Evolutionary conservation across 1,140 invertebrate genomes (phyloP), one percentile per base, ranked within the genome.

Genomic region (Drosophila bipectinata): DNA sequence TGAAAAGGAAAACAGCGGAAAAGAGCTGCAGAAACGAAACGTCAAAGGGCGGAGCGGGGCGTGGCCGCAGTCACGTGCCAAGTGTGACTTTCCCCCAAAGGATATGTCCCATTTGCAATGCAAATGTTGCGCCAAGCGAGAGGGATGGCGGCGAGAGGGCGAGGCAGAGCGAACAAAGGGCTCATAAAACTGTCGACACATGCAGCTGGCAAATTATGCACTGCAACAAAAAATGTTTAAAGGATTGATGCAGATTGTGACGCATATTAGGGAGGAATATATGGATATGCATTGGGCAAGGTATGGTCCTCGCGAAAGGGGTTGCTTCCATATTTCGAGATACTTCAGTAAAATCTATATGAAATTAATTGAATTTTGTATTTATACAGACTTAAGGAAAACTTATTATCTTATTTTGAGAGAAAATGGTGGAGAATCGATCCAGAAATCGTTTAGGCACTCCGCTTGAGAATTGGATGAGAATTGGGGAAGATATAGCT

Each of bases 51-150:
- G 47, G 32, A 1, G 1, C 30, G 56, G 12, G 56, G 44, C 55
- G 55, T 58, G 41, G 26, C 15, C 26, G 28, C 12, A 34, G 69
- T 79, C 77, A 74, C 58, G 77, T 79, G 52, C 49, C 75, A 54
- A 68, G 79, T 77, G 79, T 81, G 79, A 74, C 79, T 83, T 83
- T 67, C 52, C 61, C 44, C 72, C 53, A 77, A 80, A 85, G 81
- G 77, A 80, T 80, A 77, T 75, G 74, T 68, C 48, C 61, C 69
- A 87, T 85, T 85, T 85, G 82, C 82, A 85, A 72, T 85, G 82
- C 82, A 85, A 85, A 85, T 85, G 68, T 52, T 59, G 56, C 55
- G 61, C 37, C 56, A 64, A 74, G 72, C 61, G 52, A 74, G 56
- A 49, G 59, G 24, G 24, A 39, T 39, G 56, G 76, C 8, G 3